A percentile compares a stretch with the other conserved stretches of the same genome.
Evolutionary conservation across 1,140 invertebrate species (phyloP).

Genomic region (Palaemon carinicauda): DNA sequence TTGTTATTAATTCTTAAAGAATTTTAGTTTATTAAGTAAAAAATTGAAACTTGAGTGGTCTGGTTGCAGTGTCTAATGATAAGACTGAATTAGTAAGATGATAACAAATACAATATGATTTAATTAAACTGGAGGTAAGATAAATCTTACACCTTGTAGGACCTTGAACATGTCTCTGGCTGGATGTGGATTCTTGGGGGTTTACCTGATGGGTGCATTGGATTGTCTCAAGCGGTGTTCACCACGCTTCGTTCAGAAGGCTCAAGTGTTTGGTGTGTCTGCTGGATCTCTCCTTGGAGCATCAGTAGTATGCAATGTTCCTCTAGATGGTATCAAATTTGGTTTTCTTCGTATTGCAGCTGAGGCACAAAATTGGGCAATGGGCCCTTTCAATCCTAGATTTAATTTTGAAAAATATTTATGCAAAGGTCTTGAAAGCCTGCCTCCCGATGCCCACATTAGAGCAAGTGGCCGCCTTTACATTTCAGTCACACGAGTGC

Average conservation of each 20-base stretch:
- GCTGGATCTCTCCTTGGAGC: conserved; percentile 52
- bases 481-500: conserved; percentile 91
- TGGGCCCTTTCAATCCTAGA: conserved; percentile 94
- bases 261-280: conserved; percentile 44
- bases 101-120: too few species aligned
- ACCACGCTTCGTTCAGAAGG: conserved; percentile 2
- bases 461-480: conserved; percentile 88
- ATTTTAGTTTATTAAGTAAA: too few species aligned
- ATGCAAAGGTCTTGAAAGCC: conserved; percentile 78
- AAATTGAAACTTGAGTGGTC: too few species aligned
- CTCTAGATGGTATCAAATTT: conserved; percentile 73
- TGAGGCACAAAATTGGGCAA: conserved; percentile 81
- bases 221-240: conserved; percentile 44
- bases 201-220: conserved; percentile 49
- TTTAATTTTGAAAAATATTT: conserved; percentile 91
- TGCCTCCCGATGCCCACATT: conserved; percentile 91
- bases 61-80: too few species aligned
- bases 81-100: too few species aligned
- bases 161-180: conserved; percentile 33
- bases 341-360: conserved; percentile 86
- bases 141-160: conserved; percentile 14
- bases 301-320: conserved; percentile 33
- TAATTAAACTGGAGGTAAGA: too few species aligned
- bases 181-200: conserved; percentile 55
- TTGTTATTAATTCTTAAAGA: too few species aligned